Conservation (phyloP, 2,113 vertebrate species). For the Lasiurus borealis region DNA sequence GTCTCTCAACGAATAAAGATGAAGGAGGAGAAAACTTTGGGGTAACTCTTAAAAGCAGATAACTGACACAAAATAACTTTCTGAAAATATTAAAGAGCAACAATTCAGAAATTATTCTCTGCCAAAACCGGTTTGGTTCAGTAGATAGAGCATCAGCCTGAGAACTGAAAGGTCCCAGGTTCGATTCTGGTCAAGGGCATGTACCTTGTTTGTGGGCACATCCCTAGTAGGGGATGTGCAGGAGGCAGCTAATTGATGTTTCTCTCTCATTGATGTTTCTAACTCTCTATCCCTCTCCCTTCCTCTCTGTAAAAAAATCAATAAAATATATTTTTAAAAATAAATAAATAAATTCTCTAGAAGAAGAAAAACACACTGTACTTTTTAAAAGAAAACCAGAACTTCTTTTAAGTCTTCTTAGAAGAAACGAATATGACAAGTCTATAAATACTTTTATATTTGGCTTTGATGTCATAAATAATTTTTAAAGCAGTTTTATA, state of each 20-base stretch:
- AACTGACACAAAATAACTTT: neutral
- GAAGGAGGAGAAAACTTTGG: neutral
- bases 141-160: too few species aligned
- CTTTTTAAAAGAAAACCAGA: conserved; percentile 7
- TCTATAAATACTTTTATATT: neutral
- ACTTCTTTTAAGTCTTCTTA: neutral
- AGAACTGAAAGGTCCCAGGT: too few species aligned
- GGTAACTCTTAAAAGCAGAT: neutral
- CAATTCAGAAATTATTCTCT: neutral
- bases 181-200: too few species aligned
- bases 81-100: conserved; percentile 7
- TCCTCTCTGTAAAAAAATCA: too few species aligned
- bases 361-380: neutral
- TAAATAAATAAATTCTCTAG: neutral
- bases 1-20: neutral
- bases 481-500: neutral
- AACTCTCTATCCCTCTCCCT: too few species aligned
- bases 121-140: too few species aligned
- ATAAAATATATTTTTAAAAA: too few species aligned
- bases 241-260: too few species aligned
- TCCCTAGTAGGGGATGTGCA: too few species aligned
- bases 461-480: neutral
- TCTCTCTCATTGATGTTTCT: too few species aligned
- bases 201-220: too few species aligned
- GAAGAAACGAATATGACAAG: neutral